A percentile compares a stretch with the other conserved stretches of the same genome.
phyloP scores from a whole-genome alignment of 2,113 vertebrate species.

The Phaethornis superciliosus region DNA sequence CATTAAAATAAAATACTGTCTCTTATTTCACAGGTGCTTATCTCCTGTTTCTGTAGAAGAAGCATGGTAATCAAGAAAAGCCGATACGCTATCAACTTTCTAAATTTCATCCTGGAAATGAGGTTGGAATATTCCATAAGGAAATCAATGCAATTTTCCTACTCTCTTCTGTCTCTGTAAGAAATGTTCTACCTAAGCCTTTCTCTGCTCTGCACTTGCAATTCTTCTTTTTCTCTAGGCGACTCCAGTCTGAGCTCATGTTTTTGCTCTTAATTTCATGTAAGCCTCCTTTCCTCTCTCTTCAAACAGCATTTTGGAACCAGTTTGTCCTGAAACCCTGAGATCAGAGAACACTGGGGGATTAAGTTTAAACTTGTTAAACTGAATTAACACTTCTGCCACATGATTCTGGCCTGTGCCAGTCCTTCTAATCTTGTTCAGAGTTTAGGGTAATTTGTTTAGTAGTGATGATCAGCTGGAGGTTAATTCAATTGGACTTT shows the following conservation, averaged over 20 bases:
- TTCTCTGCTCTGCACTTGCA: not conserved
- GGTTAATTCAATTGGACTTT: conserved; percentile 81
- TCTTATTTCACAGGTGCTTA: conserved; percentile 32
- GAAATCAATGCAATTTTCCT: not conserved
- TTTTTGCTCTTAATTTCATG: not conserved
- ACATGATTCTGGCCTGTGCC: conserved; percentile 50
- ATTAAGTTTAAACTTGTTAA: conserved; percentile 71
- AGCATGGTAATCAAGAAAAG: conserved; percentile 1
- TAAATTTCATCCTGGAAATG: not conserved
- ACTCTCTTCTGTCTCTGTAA: not conserved
- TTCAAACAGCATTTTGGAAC: conserved; percentile 22
- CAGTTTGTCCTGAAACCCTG: conserved; percentile 38
- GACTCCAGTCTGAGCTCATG: not conserved
- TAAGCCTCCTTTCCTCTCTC: not conserved
- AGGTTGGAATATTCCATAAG: not conserved
- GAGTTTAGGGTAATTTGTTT: conserved; percentile 78
- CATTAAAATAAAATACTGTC: conserved; percentile 22
- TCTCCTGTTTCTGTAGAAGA: conserved; percentile 6
- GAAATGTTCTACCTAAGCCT: not conserved
- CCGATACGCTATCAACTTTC: not conserved
- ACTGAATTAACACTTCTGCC: conserved; percentile 62
- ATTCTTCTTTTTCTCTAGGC: not conserved
- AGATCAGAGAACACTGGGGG: conserved; percentile 21
- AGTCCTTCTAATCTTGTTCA: conserved; percentile 73
- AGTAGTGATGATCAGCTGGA: conserved; percentile 76